Percentiles rank a stretch among this genome's conserved stretches.
These are phyloP conservation scores for Tachypleus tridentatus DNA, from an alignment of 1,140 invertebrate species.

Conservation along the genomic window DNA sequence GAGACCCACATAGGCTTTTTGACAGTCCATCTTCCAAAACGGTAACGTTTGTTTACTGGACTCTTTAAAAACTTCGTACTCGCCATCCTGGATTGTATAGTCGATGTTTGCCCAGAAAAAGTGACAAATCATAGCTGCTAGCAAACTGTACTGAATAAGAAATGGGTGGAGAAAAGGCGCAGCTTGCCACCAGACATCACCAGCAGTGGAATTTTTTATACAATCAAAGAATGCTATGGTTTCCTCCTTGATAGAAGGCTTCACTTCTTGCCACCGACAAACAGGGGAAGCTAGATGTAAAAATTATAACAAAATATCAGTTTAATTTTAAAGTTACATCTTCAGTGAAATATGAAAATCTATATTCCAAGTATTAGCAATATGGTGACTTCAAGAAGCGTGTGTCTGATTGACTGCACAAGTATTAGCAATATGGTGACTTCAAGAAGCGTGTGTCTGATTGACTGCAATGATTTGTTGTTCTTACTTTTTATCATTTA, in stretches of 20 bases:
- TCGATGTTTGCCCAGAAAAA: slow-evolving; percentile 45
- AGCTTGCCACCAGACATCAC: slow-evolving; percentile 46
- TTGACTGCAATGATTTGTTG: too few relatives aligned
- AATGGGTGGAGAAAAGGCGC: slow-evolving; percentile 50
- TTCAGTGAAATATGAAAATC: too few relatives aligned
- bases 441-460: too few relatives aligned
- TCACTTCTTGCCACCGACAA: too few relatives aligned
- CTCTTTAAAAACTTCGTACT: too few relatives aligned
- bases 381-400: neutral
- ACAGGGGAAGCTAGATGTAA: too few relatives aligned
- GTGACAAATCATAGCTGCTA: slow-evolving; percentile 49
- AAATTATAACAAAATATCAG: too few relatives aligned
- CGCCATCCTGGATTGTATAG: slow-evolving; percentile 28
- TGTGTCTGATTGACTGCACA: too few relatives aligned
- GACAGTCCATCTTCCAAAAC: slow-evolving; percentile 37
- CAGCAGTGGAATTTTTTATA: slow-evolving; percentile 47
- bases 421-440: neutral
- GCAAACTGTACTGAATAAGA: slow-evolving; percentile 43
- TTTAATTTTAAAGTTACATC: too few relatives aligned
- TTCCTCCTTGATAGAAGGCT: slow-evolving; percentile 27
- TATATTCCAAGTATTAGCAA: too few relatives aligned
- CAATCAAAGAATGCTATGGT: slow-evolving; percentile 44
- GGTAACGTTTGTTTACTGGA: too few relatives aligned
- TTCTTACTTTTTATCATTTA: too few relatives aligned
- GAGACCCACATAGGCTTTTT: slow-evolving; percentile 45